These are phyloP conservation scores for Etheostoma perlongum DNA, from an alignment of 2,797 vertebrate genomes.

Conservation along the genomic window DNA sequence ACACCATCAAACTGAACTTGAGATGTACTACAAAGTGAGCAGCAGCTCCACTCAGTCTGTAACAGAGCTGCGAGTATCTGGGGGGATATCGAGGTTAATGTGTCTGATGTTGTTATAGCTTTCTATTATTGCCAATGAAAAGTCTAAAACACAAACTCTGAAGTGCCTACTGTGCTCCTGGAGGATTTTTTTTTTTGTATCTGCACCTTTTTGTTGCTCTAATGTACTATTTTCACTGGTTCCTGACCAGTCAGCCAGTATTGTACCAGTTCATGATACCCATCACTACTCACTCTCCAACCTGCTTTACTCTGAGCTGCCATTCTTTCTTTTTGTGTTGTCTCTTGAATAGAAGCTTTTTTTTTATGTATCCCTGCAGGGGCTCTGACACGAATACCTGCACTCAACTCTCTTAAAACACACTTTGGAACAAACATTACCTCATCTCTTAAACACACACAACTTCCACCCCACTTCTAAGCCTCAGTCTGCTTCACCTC, in stretches of 20 bases:
- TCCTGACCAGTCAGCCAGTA: too few species aligned
- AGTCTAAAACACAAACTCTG: slow-evolving; percentile 35
- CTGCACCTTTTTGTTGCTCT: not conserved
- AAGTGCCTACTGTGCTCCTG: slow-evolving; percentile 23
- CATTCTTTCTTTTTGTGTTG: slow-evolving; percentile 9
- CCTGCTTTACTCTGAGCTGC: slow-evolving; percentile 2
- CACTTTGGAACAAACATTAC: slow-evolving; percentile 27
- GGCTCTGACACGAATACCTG: slow-evolving; percentile 21
- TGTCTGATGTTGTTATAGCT: slow-evolving; percentile 46
- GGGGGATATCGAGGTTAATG: slow-evolving; percentile 62
- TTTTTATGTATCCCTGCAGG: slow-evolving; percentile 1
- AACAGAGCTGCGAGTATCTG: slow-evolving; percentile 36
- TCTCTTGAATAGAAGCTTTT: slow-evolving; percentile 19
- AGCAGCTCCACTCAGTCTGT: slow-evolving; percentile 39
- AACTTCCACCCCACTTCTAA: slow-evolving; percentile 29
- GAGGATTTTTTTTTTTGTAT: slow-evolving; percentile 16
- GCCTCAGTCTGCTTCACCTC: slow-evolving; percentile 51
- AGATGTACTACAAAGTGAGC: slow-evolving; percentile 46
- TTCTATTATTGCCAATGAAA: slow-evolving; percentile 53
- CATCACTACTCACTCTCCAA: not conserved
- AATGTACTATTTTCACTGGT: too few species aligned
- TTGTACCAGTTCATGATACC: not conserved
- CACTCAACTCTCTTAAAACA: slow-evolving; percentile 25
- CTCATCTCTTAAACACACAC: slow-evolving; percentile 19
- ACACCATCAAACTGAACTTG: slow-evolving; percentile 41